Evolutionary conservation across 64 coral and sea anemone species (phyloP).

Genomic region (Porites australiensis): DNA sequence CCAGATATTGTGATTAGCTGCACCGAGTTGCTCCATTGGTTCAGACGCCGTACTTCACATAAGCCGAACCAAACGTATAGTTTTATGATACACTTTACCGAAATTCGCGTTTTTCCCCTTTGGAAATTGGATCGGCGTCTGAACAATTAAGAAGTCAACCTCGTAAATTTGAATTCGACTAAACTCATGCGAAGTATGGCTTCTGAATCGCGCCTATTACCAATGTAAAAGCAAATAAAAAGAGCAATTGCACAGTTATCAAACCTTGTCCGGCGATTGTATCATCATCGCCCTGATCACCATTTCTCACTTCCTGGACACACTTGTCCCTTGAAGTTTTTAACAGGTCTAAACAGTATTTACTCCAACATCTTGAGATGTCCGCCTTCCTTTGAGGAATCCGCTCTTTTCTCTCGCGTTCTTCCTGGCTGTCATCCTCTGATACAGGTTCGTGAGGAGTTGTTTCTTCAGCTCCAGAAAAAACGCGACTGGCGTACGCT

Average conservation of each 20-base stretch:
- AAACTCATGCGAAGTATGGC: too few relatives aligned
- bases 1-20: too few relatives aligned
- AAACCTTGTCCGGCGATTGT: not conserved
- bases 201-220: too few relatives aligned
- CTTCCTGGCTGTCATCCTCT: constrained; percentile 78
- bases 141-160: too few relatives aligned
- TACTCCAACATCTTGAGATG: constrained; percentile 93
- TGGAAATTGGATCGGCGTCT: too few relatives aligned
- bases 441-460: constrained; percentile 42
- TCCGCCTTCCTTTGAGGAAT: constrained; percentile 90
- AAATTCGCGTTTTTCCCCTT: too few relatives aligned
- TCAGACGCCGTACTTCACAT: too few relatives aligned
- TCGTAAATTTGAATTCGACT: too few relatives aligned
- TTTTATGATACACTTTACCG: too few relatives aligned
- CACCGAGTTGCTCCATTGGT: too few relatives aligned
- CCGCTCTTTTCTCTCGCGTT: constrained; percentile 80
- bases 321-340: constrained; percentile 78
- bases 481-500: constrained; percentile 77
- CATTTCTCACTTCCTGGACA: constrained; percentile 36
- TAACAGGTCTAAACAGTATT: constrained; percentile 86
- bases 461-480: constrained; percentile 87
- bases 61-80: too few relatives aligned
- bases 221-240: too few relatives aligned
- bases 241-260: not conserved
- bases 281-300: not conserved